Base-by-base conservation (phyloP, 2,888 invertebrate genomes). In the Andrena marginata region DNA sequence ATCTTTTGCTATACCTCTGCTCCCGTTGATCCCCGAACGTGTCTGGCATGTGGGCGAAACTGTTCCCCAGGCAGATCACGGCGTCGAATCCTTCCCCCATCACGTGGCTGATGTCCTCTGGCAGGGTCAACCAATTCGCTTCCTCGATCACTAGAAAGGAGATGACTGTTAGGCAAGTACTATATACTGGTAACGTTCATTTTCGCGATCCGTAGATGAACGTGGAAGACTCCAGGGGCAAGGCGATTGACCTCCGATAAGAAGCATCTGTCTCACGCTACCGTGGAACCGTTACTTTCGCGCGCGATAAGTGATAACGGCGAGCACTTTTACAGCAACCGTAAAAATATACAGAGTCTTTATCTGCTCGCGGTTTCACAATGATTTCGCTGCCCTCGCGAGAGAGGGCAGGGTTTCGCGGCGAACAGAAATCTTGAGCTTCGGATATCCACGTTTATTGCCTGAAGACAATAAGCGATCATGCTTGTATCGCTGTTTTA, bases 61-160 rank as follows among this genome's bases (percentile, higher is more conserved):
- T 98, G 94, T 98, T 98, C 64, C 98, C 98, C 70, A 98, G 95
- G 92, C 98, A 98, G 85, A 98, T 96, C 42, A 98, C 97, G 0
- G 98, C 98, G 94, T 98, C 98, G 92, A 98, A 98, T 72, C 96
- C 96, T 13, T 95, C 95, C 3, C 95, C 95, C 0, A 96, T 95
- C 0, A 96, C 91, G 1, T 94, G 90, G 68, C 95, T 94, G 42
- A 98, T 95, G 91, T 98, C 98, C 49, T 97, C 96, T 4, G 96
- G 96, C 2, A 98, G 93, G 0, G 97, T 97, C 89, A 98, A 94
- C 98, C 98, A 98, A 93, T 98, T 98, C 0, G 98, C 98, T 95
- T 98, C 98, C 93, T 98, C 98, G 91, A 98, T 98, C 26, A 97
- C 98, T 98, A 93, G 20, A 69, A 82, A 31, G 16, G 16, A 42